Evolutionary conservation across 2,113 vertebrate genomes (phyloP), one percentile per base, ranked within the genome.

Genomic region (Desmodus rotundus): DNA sequence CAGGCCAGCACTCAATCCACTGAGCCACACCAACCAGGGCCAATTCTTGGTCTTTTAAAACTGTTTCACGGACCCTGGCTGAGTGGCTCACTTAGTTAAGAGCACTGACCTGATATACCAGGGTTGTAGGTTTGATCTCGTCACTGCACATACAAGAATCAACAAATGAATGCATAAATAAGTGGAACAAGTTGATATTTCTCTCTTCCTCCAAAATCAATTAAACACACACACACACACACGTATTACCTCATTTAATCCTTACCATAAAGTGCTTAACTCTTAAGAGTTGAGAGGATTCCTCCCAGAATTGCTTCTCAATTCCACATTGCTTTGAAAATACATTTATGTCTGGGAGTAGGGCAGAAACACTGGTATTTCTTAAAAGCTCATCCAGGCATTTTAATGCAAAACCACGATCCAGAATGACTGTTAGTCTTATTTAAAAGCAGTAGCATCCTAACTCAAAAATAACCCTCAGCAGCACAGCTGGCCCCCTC

Each of bases 391-490:
- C 50, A 68, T 22, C 50, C 58, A 11, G 15, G 33, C 24, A 84
- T 95, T 91, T 54, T 84, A 36, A 84, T 28, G n/a, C 7, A 52
- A 91, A 96, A 84, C 47, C n/a, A 72, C 7, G 5, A 78, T 41
- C 41, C 5, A 89, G 50, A 82, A 47, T 65, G 31, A 86, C 38
- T 67, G 26, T 56, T 33, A 47, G 73, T 91, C 67, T n/a, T 47
- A 74, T 56, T 72, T 89, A 86, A 94, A 77, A 87, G 74, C 24
- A 85, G 61, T 26, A 93, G 0, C n/a, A 58, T 15, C 81, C 63
- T 70, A 91, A 90, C 26, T 95, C 8, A 58, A 84, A 97, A 96
- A 84, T 74, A 90, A 78, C 24, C 16, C n/a, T 45, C 76, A 67
- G 15, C 20, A 3, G 68, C 58, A 58, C 76, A 90, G 61, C 28